Evolutionary conservation across 23 tunicate genomes (phyloP).

Genomic region (Oikopleura vanhoeffeni): DNA sequence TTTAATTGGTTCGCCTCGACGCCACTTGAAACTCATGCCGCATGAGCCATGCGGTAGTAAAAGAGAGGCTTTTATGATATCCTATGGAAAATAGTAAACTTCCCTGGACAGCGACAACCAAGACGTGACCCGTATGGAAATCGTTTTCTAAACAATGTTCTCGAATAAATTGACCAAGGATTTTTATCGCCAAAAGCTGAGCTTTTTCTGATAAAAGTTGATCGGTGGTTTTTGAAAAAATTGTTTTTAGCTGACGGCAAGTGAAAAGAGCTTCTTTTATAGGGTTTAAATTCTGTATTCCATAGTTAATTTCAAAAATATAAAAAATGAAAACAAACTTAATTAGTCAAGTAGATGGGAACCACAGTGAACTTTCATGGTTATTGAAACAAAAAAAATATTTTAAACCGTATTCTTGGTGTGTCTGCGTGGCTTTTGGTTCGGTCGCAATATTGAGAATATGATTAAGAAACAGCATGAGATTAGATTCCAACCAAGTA

Average conservation of each 20-base stretch:
- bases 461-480: conserved; percentile 38
- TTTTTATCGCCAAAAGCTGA: conserved; percentile 48
- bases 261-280: conserved; percentile 77
- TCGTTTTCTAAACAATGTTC: conserved; percentile 33
- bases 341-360: too few species aligned
- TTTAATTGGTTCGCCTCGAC: too few species aligned
- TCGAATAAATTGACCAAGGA: conserved; percentile 38
- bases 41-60: too few species aligned
- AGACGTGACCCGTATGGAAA: conserved; percentile 5
- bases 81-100: too few species aligned
- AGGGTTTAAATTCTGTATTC: too few species aligned
- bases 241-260: conserved; percentile 43
- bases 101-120: background rate
- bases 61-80: too few species aligned
- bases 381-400: too few species aligned
- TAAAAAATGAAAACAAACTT: too few species aligned
- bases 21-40: too few species aligned
- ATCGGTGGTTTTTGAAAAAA: conserved; percentile 45
- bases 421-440: conserved; percentile 58
- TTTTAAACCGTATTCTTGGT: too few species aligned
- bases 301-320: too few species aligned
- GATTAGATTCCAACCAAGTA: conserved; percentile 49
- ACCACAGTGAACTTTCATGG: too few species aligned
- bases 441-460: conserved; percentile 48
- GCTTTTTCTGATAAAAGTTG: conserved; percentile 49